Percentiles rank a stretch among this genome's conserved stretches.
phyloP scores from a whole-genome alignment of 2,888 invertebrate genomes.

The Silvanus unidentatus region DNA sequence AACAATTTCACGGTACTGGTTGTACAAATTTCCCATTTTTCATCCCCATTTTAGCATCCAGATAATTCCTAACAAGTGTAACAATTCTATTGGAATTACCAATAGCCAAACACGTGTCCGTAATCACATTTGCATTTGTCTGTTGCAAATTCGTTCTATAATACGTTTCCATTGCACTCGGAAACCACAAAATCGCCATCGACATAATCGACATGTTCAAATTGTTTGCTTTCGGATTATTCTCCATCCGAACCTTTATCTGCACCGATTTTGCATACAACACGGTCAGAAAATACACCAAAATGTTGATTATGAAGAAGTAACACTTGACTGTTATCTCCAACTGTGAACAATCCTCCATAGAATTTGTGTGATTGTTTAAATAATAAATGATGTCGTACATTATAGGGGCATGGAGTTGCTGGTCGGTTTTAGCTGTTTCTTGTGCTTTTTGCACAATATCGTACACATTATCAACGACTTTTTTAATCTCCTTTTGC shows the following conservation, averaged over 20 bases:
- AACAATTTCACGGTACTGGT: too few relatives aligned
- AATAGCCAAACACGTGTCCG: constrained; percentile 31
- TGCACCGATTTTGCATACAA: constrained; percentile 34
- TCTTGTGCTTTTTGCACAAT: constrained; percentile 28
- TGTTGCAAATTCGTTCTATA: constrained; percentile 32
- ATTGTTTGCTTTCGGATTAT: constrained; percentile 18
- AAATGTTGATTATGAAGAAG: constrained; percentile 33
- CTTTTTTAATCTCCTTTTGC: constrained; percentile 28
- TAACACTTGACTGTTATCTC: constrained; percentile 29
- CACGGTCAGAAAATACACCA: constrained; percentile 30
- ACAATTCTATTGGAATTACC: constrained; percentile 31
- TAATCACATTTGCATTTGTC: constrained; percentile 24
- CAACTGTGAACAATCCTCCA: constrained; percentile 14
- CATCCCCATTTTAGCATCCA: constrained; percentile 21
- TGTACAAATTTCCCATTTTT: constrained; percentile 25
- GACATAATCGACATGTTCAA: constrained; percentile 26
- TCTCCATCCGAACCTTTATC: constrained; percentile 20
- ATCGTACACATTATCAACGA: constrained; percentile 34
- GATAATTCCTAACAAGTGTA: constrained; percentile 23
- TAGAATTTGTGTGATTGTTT: constrained; percentile 15
- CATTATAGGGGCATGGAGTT: constrained; percentile 16
- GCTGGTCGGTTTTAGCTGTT: constrained; percentile 14
- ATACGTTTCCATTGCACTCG: constrained; percentile 36
- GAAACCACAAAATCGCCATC: constrained; percentile 37
- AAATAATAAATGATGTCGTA: constrained; percentile 25